Evolutionary conservation across 2,797 vertebrate species (phyloP), one percentile per base, ranked within the genome.

Genomic region (Syngnathus acus): DNA sequence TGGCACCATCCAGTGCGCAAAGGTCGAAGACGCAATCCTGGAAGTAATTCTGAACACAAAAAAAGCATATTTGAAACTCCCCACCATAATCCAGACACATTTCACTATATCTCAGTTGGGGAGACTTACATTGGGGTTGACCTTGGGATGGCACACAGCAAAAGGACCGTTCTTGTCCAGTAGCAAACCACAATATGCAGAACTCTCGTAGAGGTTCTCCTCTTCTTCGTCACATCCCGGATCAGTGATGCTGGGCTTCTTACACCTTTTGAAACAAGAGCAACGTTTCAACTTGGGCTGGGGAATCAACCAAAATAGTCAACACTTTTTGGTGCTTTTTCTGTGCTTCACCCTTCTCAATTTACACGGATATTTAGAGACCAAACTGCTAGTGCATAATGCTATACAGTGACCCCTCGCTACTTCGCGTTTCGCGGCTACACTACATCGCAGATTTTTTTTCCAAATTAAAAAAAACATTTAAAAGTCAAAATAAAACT

Each of bases 11-110:
- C 84, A 92, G 73, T 51, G 84, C 89, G 80, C 91, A 92, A 72
- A 91, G 62, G 69, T 92, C 91, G 82, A 89, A 92, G 53, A 91
- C 9, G 71, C 91, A 92, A 79, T 90, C 87, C 61, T 61, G 82
- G 77, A 92, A 91, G 81, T 86, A 89, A 64, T 69, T 77, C 91
- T 92, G 61, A 38, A 72, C 17, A 73, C 14, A 72, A 14, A 73
- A 14, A 64, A 32, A 32, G 26, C 11, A 19, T 0, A 4, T 50
- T 51, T 38, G 17, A 37, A 19, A 39, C 7, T 37, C 43, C 10
- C 32, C 23, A 16, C 11, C 6, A 53, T 14, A 37, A 23, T 53
- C 19, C 21, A 37, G 19, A 0, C 37, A 39, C 54, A 7, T 53
- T n/a, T n/a, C 13, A 38, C 26, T 32, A 38, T 8, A 48, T 32